Evolutionary conservation across 2,797 vertebrate species (phyloP), one percentile per base, ranked within the genome.

Genomic region (Crypturellus tataupa): DNA sequence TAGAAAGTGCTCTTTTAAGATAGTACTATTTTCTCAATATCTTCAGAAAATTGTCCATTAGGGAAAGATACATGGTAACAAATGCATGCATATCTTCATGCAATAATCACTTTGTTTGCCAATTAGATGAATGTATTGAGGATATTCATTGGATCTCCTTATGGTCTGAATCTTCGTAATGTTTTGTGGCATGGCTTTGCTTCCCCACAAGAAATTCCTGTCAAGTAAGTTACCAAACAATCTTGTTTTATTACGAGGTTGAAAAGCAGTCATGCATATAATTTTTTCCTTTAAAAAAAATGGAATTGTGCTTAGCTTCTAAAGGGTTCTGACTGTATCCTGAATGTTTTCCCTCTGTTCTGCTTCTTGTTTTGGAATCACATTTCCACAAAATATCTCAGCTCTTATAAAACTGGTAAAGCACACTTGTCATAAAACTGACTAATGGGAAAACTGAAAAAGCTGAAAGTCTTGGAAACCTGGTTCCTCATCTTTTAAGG

Each of bases 151-250:
- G 98, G 98, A 39, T 98, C 98, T 49, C 98, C 98, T 0, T 7
- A 47, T 35, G 98, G 98, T 71, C 96, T 98, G 79, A 98, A 98
- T 91, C 97, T 98, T 67, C 98, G 98, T 35, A 98, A 98, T 44
- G 40, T 98, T 95, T 90, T 98, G 33, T 98, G 98, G 98, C 98
- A 98, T n/a, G 98, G 98, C 13, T 98, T 98, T 90, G 97, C 97
- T 0, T 97, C 98, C 8, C 98, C 98, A 12, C 39, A 84, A 31
- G 98, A 98, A 83, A 96, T 98, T 76, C 97, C 98, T 84, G 87
- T 79, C 5, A 98, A 98, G 98, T 98, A 96, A 97, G 97, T 91
- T 80, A 29, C 31, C n/a, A 16, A 10, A 62, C 44, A 60, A 56
- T 42, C n/a, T 84, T 0, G 1, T 69, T 76, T 87, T 65, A 35